phyloP scores from a whole-genome alignment of 2,888 invertebrate species.

The Eupithecia subumbrata region DNA sequence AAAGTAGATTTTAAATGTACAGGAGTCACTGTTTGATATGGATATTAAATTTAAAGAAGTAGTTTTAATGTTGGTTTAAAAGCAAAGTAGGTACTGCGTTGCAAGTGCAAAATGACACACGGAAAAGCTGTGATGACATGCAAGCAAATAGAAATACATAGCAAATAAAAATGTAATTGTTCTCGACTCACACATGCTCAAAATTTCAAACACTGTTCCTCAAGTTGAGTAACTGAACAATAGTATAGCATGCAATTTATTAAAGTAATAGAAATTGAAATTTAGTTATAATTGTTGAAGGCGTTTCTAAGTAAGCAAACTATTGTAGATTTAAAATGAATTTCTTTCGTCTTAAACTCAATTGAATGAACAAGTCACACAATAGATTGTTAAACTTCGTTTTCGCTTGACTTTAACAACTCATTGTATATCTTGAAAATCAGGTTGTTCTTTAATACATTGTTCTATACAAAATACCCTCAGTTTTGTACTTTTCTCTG shows the following conservation, averaged over 20 bases:
- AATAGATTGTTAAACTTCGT: neutral
- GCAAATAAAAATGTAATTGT: neutral
- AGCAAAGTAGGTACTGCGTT: slow-evolving; percentile 8
- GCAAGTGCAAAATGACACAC: slow-evolving; percentile 24
- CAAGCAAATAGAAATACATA: slow-evolving; percentile 35
- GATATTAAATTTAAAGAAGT: slow-evolving; percentile 14
- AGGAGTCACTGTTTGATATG: slow-evolving; percentile 3
- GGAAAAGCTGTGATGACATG: slow-evolving; percentile 35
- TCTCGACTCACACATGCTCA: neutral
- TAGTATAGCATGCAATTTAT: slow-evolving; percentile 12
- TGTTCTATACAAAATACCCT: neutral
- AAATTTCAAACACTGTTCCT: slow-evolving; percentile 4
- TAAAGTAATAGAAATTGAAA: slow-evolving; percentile 7
- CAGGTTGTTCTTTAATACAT: neutral
- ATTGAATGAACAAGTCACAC: slow-evolving; percentile 3
- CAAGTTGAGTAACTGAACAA: neutral
- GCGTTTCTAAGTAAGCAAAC: slow-evolving; percentile 38
- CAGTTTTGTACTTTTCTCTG: slow-evolving; percentile 4
- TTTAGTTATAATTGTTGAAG: slow-evolving; percentile 18
- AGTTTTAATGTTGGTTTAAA: slow-evolving; percentile 13
- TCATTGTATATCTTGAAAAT: slow-evolving; percentile 1
- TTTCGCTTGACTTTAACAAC: neutral
- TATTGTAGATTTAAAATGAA: slow-evolving; percentile 6
- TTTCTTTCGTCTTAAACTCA: neutral
- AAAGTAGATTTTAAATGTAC: slow-evolving; percentile 9